A percentile compares a stretch with the other conserved stretches of the same genome.
Evolutionary conservation across 2,888 invertebrate genomes (phyloP).

Genomic region (Lacanobia wlatinum): DNA sequence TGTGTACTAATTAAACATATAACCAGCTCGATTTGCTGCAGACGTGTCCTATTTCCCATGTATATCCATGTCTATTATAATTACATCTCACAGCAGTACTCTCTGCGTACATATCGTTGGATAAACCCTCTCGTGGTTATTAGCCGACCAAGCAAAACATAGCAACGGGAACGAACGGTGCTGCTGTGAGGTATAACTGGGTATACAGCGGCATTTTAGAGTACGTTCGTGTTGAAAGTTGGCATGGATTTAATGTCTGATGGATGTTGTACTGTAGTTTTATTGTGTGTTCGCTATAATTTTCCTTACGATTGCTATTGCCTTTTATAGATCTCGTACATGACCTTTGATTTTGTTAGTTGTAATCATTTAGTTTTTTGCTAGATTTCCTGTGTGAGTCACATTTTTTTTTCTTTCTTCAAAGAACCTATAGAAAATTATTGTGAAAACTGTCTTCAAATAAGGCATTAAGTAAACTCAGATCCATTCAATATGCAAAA

Average conservation of each 20-base stretch:
- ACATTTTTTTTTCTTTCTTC: no score
- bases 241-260: not conserved
- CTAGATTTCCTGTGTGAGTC: no score
- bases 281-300: not conserved
- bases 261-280: constrained; percentile 3
- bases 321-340: no score
- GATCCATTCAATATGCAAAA: not conserved
- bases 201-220: constrained; percentile 6
- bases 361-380: no score
- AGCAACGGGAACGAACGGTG: constrained; percentile 43
- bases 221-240: not conserved
- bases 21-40: not conserved
- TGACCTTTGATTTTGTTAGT: no score
- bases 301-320: not conserved
- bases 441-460: not conserved
- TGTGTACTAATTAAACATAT: no score
- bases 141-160: constrained; percentile 62
- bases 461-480: not conserved
- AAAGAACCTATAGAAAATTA: no score
- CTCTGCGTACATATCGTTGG: not conserved
- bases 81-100: constrained; percentile 7
- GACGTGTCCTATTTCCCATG: not conserved
- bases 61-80: not conserved
- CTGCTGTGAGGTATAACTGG: constrained; percentile 30
- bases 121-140: constrained; percentile 59